Evolutionary conservation across 2,797 vertebrate genomes (phyloP).

Genomic region (Telmatherina bonti): DNA sequence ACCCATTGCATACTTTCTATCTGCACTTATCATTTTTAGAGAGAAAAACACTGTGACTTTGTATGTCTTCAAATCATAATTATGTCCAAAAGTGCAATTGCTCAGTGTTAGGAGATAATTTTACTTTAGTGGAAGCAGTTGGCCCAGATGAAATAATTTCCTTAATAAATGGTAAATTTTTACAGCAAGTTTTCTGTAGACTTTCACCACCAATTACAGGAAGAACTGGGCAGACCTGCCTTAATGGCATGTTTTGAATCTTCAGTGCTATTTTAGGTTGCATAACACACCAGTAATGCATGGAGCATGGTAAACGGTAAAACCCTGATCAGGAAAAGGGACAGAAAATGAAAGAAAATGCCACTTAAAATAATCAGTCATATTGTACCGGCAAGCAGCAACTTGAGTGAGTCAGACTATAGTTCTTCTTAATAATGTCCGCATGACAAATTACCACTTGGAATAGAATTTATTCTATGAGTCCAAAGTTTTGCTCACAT

Average conservation of each 20-base stretch:
- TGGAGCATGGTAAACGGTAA: not conserved
- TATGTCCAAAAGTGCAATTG: too few species aligned
- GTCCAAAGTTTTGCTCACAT: not conserved
- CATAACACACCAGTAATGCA: not conserved
- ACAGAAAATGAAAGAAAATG: not conserved
- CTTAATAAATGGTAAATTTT: not conserved
- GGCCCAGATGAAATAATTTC: not conserved
- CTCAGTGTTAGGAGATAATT: too few species aligned
- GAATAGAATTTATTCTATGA: not conserved
- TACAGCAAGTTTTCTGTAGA: not conserved
- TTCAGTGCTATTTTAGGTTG: not conserved
- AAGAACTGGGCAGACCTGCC: not conserved
- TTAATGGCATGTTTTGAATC: not conserved
- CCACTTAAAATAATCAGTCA: not conserved
- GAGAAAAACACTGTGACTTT: not conserved
- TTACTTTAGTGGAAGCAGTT: too few species aligned
- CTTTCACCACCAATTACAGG: not conserved
- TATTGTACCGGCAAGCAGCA: not conserved
- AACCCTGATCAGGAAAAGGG: not conserved
- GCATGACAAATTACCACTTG: not conserved
- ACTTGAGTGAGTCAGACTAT: not conserved
- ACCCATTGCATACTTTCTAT: constrained; percentile 1
- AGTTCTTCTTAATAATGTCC: not conserved
- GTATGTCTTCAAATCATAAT: not conserved
- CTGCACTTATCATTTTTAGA: not conserved